Percentiles rank a stretch among this genome's conserved stretches.
phyloP scores from a whole-genome alignment of 2,888 invertebrate genomes.

The Nephrocerus scutellatus region DNA sequence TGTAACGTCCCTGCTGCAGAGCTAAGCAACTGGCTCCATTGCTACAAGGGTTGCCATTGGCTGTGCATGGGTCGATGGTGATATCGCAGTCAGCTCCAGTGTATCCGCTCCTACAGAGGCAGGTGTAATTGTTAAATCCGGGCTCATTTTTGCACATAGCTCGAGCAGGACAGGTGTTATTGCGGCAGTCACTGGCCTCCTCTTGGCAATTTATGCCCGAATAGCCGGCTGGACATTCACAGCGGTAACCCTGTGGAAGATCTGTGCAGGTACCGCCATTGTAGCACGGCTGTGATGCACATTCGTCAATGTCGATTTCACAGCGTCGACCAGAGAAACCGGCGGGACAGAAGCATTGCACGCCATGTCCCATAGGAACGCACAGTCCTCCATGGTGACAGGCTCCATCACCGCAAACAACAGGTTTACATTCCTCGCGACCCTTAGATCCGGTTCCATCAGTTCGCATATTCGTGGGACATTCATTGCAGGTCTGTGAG shows the following conservation, averaged over 20 bases:
- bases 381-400: constrained; percentile 90
- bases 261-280: constrained; percentile 90
- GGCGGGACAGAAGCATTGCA: constrained; percentile 90
- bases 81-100: constrained; percentile 88
- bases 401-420: constrained; percentile 78
- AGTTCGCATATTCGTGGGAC: constrained; percentile 85
- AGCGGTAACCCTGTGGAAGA: constrained; percentile 84
- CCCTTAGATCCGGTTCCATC: constrained; percentile 70
- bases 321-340: constrained; percentile 90
- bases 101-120: constrained; percentile 89
- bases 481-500: constrained; percentile 79
- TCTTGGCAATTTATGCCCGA: constrained; percentile 93
- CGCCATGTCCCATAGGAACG: constrained; percentile 78
- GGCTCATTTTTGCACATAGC: constrained; percentile 97
- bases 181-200: constrained; percentile 79
- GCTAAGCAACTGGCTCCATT: constrained; percentile 87
- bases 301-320: constrained; percentile 92
- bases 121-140: constrained; percentile 81
- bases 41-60: constrained; percentile 82
- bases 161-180: constrained; percentile 87
- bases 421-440: constrained; percentile 77
- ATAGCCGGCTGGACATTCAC: constrained; percentile 80
- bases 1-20: constrained; percentile 83
- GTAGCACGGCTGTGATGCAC: constrained; percentile 87
- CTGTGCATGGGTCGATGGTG: constrained; percentile 84